Conservation (phyloP, 2,888 invertebrate genomes). For the Rotaria sp. region DNA sequence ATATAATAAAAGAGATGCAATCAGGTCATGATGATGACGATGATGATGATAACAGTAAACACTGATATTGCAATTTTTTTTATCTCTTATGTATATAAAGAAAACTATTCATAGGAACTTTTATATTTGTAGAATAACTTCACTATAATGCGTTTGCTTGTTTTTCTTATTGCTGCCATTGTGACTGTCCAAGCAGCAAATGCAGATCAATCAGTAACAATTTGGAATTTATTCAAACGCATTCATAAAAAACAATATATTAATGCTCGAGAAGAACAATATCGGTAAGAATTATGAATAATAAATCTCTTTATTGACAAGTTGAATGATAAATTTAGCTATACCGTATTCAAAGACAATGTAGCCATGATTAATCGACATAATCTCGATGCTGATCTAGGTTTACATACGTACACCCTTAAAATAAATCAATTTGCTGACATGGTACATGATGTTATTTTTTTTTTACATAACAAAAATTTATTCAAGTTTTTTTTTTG, state of each 20-base stretch:
- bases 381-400: slow-evolving; percentile 46
- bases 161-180: background rate
- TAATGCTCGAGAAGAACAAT: background rate
- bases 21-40: no score
- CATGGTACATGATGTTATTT: slow-evolving; percentile 59
- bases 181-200: background rate
- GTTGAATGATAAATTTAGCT: background rate
- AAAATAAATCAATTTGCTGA: slow-evolving; percentile 48
- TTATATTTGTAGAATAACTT: no score
- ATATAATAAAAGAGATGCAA: no score
- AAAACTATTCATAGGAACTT: no score
- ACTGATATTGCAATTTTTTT: no score
- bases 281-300: background rate
- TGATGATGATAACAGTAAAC: no score
- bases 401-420: slow-evolving; percentile 46
- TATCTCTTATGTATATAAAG: no score
- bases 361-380: slow-evolving; percentile 44
- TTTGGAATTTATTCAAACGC: background rate
- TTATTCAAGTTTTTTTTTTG: slow-evolving; percentile 33
- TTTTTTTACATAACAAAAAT: slow-evolving; percentile 24
- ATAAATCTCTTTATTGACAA: no score
- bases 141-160: no score
- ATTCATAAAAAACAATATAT: background rate
- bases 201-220: background rate
- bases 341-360: background rate